These are phyloP conservation scores for Eustalomyia histrio DNA, from an alignment of 2,888 invertebrate species.

Conservation along the genomic window DNA sequence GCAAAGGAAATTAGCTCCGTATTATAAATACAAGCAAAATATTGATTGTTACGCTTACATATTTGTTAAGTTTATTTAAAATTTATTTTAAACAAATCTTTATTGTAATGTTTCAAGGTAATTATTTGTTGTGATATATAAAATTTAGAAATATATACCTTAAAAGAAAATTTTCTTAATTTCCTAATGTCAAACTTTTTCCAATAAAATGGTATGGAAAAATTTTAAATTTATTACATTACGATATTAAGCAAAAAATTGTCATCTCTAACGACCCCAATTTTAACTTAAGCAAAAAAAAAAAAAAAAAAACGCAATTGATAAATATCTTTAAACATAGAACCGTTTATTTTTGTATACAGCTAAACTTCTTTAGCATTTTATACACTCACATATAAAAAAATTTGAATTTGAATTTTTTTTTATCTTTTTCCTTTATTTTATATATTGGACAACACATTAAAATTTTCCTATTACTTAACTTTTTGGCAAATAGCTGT, in stretches of 20 bases:
- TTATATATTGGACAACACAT: conserved; percentile 12
- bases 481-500: conserved; percentile 60
- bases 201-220: conserved; percentile 18
- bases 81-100: too few species aligned
- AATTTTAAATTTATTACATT: conserved; percentile 51
- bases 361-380: conserved; percentile 15
- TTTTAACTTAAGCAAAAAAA: conserved; percentile 18
- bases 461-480: conserved; percentile 19
- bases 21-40: too few species aligned
- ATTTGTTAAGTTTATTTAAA: too few species aligned
- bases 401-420: conserved; percentile 51
- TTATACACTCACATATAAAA: conserved; percentile 16
- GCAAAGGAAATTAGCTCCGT: too few species aligned
- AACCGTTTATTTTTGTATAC: not conserved
- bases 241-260: conserved; percentile 43
- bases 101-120: too few species aligned
- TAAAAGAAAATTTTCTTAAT: too few species aligned
- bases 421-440: conserved; percentile 18
- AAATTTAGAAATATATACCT: too few species aligned
- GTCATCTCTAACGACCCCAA: conserved; percentile 36
- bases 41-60: too few species aligned
- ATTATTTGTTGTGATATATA: too few species aligned
- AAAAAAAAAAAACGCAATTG: conserved; percentile 39
- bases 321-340: conserved; percentile 41
- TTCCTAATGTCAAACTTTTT: too few species aligned